Conservation (phyloP, 2,113 vertebrate species). For the Patagioenas fasciata region DNA sequence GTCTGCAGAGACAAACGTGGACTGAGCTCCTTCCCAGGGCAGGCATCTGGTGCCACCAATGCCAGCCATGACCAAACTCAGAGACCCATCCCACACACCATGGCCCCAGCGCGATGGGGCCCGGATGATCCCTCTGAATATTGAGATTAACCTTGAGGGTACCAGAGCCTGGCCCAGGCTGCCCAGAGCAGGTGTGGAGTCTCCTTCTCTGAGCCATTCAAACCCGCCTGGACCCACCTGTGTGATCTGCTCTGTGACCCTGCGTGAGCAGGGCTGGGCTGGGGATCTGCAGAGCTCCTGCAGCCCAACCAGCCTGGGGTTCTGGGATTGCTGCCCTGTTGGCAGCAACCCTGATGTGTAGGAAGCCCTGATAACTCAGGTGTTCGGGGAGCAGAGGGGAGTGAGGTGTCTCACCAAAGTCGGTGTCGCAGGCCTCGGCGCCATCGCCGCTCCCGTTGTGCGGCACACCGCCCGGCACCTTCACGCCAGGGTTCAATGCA, state of each 20-base stretch:
- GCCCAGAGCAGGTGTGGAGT: too few species aligned
- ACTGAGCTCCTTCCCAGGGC: neutral
- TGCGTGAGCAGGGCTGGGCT: too few species aligned
- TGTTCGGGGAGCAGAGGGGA: fast-evolving
- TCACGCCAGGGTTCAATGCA: slow-evolving; percentile 84
- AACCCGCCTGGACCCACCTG: too few species aligned
- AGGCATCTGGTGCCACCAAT: neutral
- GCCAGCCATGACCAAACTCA: fast-evolving
- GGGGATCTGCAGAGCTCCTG: too few species aligned
- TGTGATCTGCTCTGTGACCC: too few species aligned
- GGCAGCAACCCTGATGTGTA: fast-evolving
- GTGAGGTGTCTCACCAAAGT: slow-evolving; percentile 84
- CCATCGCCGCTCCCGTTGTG: slow-evolving; percentile 77
- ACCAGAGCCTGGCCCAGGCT: too few species aligned
- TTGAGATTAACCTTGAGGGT: fast-evolving
- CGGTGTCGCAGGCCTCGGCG: slow-evolving; percentile 85
- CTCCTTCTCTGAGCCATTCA: too few species aligned
- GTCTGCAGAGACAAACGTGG: slow-evolving; percentile 73
- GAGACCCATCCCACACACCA: fast-evolving
- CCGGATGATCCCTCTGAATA: too few species aligned
- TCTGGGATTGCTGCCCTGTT: neutral
- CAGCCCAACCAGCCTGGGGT: too few species aligned
- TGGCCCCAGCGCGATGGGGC: fast-evolving
- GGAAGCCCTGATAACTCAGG: neutral
- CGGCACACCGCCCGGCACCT: neutral